Percentiles rank a stretch among this genome's conserved stretches.
Evolutionary conservation across 2,888 invertebrate genomes (phyloP).

Genomic region (Hipparchia sbordonii): DNA sequence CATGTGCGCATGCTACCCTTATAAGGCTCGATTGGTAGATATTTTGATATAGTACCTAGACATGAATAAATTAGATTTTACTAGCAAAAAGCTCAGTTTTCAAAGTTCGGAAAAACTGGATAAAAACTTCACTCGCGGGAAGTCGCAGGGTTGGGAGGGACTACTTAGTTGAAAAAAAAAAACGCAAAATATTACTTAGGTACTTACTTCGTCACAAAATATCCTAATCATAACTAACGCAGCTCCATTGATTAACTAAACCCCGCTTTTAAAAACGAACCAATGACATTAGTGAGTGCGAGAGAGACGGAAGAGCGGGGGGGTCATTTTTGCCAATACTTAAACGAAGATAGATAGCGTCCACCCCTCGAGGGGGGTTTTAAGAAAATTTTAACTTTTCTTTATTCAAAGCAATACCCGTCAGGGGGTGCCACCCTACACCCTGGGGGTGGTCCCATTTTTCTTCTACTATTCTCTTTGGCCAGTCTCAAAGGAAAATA

Average conservation of each 20-base stretch:
- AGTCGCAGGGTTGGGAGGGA: neutral
- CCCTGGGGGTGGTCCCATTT: slow-evolving; percentile 57
- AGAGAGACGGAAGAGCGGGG: slow-evolving; percentile 56
- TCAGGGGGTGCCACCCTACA: slow-evolving; percentile 44
- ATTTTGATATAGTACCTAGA: too few relatives aligned
- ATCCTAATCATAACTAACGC: slow-evolving; percentile 26
- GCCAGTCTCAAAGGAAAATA: slow-evolving; percentile 77
- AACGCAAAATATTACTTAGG: neutral
- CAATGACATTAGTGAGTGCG: slow-evolving; percentile 67
- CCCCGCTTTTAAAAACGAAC: slow-evolving; percentile 61
- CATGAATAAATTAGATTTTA: too few relatives aligned
- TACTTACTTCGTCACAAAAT: neutral
- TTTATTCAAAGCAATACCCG: slow-evolving; percentile 71
- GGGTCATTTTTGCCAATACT: slow-evolving; percentile 81
- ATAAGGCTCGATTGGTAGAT: too few relatives aligned
- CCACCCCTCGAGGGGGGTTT: slow-evolving; percentile 62
- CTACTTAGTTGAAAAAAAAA: neutral
- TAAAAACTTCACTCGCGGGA: neutral
- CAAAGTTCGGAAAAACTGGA: neutral
- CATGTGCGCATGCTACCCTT: too few relatives aligned
- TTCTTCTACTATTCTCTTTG: slow-evolving; percentile 79
- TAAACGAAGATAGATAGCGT: slow-evolving; percentile 79
- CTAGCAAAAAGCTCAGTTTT: neutral
- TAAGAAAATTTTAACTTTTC: slow-evolving; percentile 83
- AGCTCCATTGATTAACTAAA: slow-evolving; percentile 44